Evolutionary conservation across 2,113 vertebrate species (phyloP).

Genomic region (Trinectes maculatus): DNA sequence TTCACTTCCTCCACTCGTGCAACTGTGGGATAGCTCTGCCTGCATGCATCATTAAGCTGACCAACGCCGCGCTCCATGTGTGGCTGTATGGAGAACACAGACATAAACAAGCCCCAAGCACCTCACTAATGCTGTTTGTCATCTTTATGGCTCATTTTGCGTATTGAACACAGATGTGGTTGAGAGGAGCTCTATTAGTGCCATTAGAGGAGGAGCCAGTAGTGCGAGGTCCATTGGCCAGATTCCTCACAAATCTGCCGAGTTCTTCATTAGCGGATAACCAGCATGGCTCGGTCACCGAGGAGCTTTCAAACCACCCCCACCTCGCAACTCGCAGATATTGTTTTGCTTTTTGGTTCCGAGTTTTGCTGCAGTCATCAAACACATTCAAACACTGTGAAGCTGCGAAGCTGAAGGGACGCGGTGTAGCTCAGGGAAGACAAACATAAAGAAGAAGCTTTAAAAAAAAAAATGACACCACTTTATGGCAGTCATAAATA

Average conservation of each 20-base stretch:
- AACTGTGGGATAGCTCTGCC: slow-evolving; percentile 37
- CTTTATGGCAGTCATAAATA: slow-evolving; percentile 25
- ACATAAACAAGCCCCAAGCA: slow-evolving; percentile 66
- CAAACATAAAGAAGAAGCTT: no score
- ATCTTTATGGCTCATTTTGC: slow-evolving; percentile 66
- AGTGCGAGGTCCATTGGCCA: slow-evolving; percentile 28
- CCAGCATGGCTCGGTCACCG: not conserved
- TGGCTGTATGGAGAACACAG: slow-evolving; percentile 35
- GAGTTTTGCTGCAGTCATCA: accelerated
- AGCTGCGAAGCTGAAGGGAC: no score
- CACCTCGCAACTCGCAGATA: no score
- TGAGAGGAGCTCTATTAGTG: slow-evolving; percentile 44
- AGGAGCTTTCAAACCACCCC: not conserved
- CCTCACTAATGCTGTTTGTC: slow-evolving; percentile 66
- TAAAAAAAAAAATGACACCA: no score
- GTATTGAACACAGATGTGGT: slow-evolving; percentile 48
- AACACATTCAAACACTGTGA: not conserved
- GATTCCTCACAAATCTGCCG: slow-evolving; percentile 14
- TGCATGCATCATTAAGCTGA: slow-evolving; percentile 75
- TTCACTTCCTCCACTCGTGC: slow-evolving; percentile 36
- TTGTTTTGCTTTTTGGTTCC: not conserved
- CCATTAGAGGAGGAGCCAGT: slow-evolving; percentile 45
- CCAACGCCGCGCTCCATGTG: slow-evolving; percentile 49
- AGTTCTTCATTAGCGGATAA: slow-evolving; percentile 14
- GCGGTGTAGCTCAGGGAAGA: no score